phyloP scores from a whole-genome alignment of 1,140 invertebrate species.

The Orchesella cincta region DNA sequence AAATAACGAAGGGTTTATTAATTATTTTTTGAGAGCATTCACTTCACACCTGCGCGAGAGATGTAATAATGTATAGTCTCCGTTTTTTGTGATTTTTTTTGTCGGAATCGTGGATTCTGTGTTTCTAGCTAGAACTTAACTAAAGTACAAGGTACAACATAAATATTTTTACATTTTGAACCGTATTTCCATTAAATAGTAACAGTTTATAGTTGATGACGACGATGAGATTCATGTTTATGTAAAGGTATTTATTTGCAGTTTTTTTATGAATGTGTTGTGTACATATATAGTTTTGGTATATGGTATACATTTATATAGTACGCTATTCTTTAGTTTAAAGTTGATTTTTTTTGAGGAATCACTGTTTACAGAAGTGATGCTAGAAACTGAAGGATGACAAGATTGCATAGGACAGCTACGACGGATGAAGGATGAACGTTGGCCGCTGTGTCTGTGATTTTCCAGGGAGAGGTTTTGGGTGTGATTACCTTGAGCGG shows the following conservation, averaged over 20 bases:
- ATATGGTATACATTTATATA: background rate
- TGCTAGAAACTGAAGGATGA: constrained; percentile 35
- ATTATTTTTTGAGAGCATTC: too few species aligned
- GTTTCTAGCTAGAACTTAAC: too few species aligned
- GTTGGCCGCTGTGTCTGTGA: constrained; percentile 5
- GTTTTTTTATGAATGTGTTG: background rate
- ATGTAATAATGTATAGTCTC: too few species aligned
- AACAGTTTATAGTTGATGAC: background rate
- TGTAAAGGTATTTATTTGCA: too few species aligned
- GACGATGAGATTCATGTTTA: background rate
- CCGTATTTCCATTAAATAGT: background rate
- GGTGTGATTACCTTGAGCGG: constrained; percentile 33
- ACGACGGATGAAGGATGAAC: constrained; percentile 15
- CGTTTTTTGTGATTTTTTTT: too few species aligned
- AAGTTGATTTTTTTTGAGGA: background rate
- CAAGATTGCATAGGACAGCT: constrained; percentile 32
- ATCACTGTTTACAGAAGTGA: constrained; percentile 10
- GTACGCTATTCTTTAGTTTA: background rate
- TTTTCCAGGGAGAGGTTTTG: constrained; percentile 34
- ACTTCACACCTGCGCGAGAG: too few species aligned
- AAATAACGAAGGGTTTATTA: too few species aligned
- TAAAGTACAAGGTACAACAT: too few species aligned
- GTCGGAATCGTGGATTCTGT: too few species aligned
- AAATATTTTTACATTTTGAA: background rate
- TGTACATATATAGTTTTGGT: background rate